Percentiles rank a stretch among this genome's conserved stretches.
Conservation (phyloP, 1,140 invertebrate species). For the Formica selysi region DNA sequence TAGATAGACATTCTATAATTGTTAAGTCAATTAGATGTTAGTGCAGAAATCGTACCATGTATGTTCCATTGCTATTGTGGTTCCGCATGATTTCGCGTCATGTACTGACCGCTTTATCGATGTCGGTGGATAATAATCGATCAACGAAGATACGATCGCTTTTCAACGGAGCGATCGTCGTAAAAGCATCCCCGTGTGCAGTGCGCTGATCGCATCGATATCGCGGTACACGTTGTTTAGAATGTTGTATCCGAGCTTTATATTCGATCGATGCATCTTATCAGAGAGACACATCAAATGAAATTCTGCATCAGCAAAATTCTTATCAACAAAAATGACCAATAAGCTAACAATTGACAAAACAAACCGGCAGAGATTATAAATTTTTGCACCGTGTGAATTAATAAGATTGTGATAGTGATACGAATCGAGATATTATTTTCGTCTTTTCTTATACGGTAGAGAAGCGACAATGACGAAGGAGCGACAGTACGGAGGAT, state of each 20-base stretch:
- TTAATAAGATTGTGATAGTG: not conserved
- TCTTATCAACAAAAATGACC: not conserved
- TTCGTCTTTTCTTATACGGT: not conserved
- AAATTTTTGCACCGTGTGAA: not conserved
- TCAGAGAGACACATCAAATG: not conserved
- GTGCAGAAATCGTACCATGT: slow-evolving; percentile 30
- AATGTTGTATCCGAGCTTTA: slow-evolving; percentile 12
- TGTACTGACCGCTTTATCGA: slow-evolving; percentile 73
- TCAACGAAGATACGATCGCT: slow-evolving; percentile 73
- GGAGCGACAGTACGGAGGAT: slow-evolving; percentile 6
- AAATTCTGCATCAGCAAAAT: not conserved
- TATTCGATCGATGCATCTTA: slow-evolving; percentile 19
- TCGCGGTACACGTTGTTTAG: not conserved
- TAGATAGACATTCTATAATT: slow-evolving; percentile 68
- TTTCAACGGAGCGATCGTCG: slow-evolving; percentile 36
- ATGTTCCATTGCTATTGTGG: slow-evolving; percentile 52
- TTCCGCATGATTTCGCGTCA: slow-evolving; percentile 60
- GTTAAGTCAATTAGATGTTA: slow-evolving; percentile 67
- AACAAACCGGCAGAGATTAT: not conserved
- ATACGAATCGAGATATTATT: not conserved
- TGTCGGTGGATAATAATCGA: slow-evolving; percentile 78
- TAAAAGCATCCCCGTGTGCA: slow-evolving; percentile 41
- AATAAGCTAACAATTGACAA: not conserved
- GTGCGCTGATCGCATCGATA: not conserved
- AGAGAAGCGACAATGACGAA: slow-evolving; percentile 40